These are phyloP conservation scores for Hypocryptadius cinnamomeus DNA, from an alignment of 2,113 vertebrate genomes.

Conservation along the genomic window DNA sequence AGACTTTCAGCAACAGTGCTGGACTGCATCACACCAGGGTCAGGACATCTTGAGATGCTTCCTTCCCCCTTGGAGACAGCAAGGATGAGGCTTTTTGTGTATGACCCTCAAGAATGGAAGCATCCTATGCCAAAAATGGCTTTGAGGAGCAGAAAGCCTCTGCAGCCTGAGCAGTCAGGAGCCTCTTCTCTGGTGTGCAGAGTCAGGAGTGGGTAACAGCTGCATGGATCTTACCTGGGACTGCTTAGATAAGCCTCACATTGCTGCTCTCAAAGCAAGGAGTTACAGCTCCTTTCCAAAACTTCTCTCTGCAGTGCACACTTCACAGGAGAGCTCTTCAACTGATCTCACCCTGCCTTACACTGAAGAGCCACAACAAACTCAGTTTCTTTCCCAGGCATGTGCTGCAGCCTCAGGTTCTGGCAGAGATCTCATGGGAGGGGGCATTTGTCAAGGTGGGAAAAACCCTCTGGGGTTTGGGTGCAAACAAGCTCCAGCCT, in stretches of 20 bases:
- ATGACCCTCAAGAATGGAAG: neutral
- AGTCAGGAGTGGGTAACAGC: neutral
- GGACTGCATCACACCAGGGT: neutral
- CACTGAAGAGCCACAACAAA: neutral
- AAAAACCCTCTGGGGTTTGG: neutral
- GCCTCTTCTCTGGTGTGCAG: fast-evolving
- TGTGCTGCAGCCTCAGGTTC: neutral
- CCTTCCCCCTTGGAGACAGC: neutral
- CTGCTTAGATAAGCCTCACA: neutral
- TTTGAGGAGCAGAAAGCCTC: neutral
- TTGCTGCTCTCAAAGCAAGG: neutral
- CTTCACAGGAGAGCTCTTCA: neutral
- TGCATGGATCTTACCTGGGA: neutral
- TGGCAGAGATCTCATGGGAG: neutral
- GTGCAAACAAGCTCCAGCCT: neutral
- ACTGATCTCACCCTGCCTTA: neutral
- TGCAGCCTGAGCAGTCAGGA: neutral
- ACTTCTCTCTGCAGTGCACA: neutral
- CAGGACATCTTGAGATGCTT: neutral
- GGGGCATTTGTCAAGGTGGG: neutral
- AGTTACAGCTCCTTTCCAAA: neutral
- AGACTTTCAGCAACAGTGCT: neutral
- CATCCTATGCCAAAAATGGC: neutral
- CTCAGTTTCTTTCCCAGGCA: neutral
- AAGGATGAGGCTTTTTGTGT: neutral